phyloP scores from a whole-genome alignment of 2,797 vertebrate genomes.

The Sylvia borin region DNA sequence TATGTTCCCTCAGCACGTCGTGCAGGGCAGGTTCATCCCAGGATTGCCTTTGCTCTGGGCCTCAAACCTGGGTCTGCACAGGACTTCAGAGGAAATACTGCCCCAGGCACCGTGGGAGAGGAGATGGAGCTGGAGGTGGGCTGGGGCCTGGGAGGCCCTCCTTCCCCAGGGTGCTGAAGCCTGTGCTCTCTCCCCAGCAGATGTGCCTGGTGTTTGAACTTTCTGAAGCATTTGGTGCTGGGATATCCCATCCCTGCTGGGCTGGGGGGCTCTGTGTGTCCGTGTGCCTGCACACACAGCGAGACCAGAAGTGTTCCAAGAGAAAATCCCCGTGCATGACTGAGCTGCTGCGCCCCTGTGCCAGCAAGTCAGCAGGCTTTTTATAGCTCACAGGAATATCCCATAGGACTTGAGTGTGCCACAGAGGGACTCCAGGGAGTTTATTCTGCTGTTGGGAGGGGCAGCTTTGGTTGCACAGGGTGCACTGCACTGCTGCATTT shows the following conservation, averaged over 20 bases:
- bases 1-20: not conserved
- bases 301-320: not conserved
- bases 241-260: not conserved
- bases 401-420: not conserved
- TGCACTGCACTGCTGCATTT: not conserved
- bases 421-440: not conserved
- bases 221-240: not conserved
- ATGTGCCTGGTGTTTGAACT: not conserved
- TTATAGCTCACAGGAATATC: slow-evolving; percentile 53
- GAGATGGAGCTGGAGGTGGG: not conserved
- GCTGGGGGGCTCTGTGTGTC: not conserved
- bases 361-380: slow-evolving; percentile 67
- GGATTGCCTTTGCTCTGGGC: not conserved
- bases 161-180: not conserved
- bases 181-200: not conserved
- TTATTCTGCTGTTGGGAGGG: not conserved
- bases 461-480: not conserved
- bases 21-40: not conserved
- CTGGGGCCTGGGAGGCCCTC: not conserved
- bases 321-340: not conserved
- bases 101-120: not conserved
- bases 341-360: slow-evolving; percentile 47
- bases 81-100: not conserved
- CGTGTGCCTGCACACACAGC: fast-evolving
- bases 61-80: not conserved